Conservation (phyloP, 2,113 vertebrate species). For the Anser cygnoides region DNA sequence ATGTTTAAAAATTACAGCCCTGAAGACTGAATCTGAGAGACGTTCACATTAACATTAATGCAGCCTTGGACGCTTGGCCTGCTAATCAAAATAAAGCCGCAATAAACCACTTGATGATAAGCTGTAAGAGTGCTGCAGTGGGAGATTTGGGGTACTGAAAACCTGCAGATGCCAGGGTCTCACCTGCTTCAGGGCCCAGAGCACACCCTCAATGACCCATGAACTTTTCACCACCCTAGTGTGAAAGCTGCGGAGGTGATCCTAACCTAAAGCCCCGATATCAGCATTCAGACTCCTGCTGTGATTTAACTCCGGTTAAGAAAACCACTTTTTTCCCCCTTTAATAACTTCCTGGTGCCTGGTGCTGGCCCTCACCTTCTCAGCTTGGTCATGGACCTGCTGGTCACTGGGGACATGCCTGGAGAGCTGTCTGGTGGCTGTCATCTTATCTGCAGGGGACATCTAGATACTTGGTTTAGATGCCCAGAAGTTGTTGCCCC, state of each 20-base stretch:
- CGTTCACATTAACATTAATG: slow-evolving; percentile 1
- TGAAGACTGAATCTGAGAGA: not conserved
- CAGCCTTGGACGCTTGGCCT: not conserved
- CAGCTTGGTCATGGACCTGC: accelerated
- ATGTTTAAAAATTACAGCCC: slow-evolving; percentile 13
- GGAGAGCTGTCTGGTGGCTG: not conserved
- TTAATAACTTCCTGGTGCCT: not conserved
- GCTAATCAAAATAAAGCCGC: not conserved
- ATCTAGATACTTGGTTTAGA: not conserved
- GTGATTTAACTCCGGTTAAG: not conserved
- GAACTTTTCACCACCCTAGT: not conserved
- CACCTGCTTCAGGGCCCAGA: not conserved
- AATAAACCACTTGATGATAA: not conserved
- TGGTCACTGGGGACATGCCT: not conserved
- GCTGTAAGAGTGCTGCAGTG: not conserved
- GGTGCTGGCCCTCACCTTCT: not conserved
- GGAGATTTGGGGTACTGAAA: not conserved
- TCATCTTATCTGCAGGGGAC: not conserved
- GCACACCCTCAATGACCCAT: not conserved
- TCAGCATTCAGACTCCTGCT: not conserved
- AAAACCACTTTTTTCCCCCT: not conserved
- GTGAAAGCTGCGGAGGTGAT: not conserved
- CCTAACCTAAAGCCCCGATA: not conserved
- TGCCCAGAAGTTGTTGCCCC: not conserved
- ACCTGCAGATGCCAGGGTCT: not conserved